Evolutionary conservation across 2,888 invertebrate species (phyloP), one percentile per base, ranked within the genome.

Genomic region (Ramazzottius varieornatus): DNA sequence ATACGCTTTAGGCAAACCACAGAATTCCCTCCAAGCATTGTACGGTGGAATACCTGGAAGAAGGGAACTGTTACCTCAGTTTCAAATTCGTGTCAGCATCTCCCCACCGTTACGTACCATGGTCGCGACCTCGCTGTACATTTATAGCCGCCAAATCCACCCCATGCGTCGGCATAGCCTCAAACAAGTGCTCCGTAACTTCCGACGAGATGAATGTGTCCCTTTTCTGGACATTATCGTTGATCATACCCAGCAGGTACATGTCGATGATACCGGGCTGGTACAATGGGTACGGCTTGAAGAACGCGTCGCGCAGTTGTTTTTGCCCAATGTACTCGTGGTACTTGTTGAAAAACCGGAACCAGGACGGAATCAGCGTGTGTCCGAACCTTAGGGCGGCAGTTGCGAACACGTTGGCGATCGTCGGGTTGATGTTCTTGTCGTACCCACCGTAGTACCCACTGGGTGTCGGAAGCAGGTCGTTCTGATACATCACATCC

Each of bases 141-240:
- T 74, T 74, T 34, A 74, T 70, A 1, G 74, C 74, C 1, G 72
- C 71, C 46, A 74, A 69, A 67, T 74, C 74, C 46, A 74, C 71
- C 65, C 74, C 74, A 64, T 34, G 33, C 46, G 71, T 70, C n/a
- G 71, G 72, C 20, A 24, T 54, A 4, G 13, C 8, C 29, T 54
- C 54, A 54, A 54, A 54, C 54, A 54, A 54, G 24, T 54, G 54
- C 54, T 54, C 54, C n/a, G 54, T 54, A 4, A 68, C 68, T 67
- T 68, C 68, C 29, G 67, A 67, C 63, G 66, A 66, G 32, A 68
- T 66, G 29, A 68, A 65, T 16, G 67, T 67, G 63, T 68, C 68
- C n/a, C 68, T 64, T 33, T 67, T 68, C 66, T 68, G 68, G 29
- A 68, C 66, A 46, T 67, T 67, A 20, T 66, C 46, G 63, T 68